Conservation (phyloP, 2,797 vertebrate species). For the Paguma larvata region DNA sequence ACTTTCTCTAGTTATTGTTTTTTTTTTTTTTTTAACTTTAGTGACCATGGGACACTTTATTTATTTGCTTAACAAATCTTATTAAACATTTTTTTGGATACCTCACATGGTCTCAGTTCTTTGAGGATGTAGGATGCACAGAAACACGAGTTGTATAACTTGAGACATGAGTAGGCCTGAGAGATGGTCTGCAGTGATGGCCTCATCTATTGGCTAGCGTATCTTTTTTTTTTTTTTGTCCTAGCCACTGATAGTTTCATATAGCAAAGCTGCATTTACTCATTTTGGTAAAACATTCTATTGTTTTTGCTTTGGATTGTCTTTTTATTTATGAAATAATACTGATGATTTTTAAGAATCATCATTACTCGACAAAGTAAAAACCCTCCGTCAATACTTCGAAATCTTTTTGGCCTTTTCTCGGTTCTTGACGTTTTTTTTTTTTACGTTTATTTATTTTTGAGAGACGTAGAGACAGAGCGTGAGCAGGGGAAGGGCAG, state of each 20-base stretch:
- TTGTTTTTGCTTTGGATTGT: background rate
- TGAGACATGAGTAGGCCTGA: background rate
- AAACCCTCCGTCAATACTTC: background rate
- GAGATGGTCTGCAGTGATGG: background rate
- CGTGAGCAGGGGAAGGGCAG: too few relatives aligned
- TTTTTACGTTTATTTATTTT: too few relatives aligned
- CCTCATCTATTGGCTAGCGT: background rate
- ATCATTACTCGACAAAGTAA: background rate
- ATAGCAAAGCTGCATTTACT: slow-evolving; percentile 10
- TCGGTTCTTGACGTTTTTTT: background rate
- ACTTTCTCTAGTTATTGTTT: background rate
- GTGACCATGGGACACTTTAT: background rate
- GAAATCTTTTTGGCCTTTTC: background rate
- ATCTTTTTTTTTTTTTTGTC: background rate
- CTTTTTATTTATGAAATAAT: slow-evolving; percentile 27
- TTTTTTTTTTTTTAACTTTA: background rate
- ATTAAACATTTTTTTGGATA: background rate
- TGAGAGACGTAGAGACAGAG: too few relatives aligned
- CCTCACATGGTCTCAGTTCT: background rate
- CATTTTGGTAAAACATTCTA: background rate
- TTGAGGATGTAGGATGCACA: background rate
- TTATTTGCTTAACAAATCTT: slow-evolving; percentile 40
- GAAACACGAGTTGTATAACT: background rate
- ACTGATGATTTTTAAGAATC: background rate
- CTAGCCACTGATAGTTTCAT: background rate